Percentiles rank a stretch among this genome's conserved stretches.
These are phyloP conservation scores for Polyommatus icarus DNA, from an alignment of 2,888 invertebrate species.

Conservation along the genomic window DNA sequence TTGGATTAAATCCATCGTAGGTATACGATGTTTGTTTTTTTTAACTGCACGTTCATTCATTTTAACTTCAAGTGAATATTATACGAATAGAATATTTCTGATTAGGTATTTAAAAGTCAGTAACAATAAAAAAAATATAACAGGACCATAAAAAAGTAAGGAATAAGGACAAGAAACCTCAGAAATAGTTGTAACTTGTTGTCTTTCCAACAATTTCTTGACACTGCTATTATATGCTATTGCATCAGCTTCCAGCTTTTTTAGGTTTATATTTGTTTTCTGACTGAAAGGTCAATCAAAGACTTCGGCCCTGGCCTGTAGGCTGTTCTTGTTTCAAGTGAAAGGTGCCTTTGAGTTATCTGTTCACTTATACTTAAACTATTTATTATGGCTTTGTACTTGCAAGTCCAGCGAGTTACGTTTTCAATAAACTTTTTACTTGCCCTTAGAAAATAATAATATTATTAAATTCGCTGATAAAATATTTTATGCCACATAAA, in stretches of 20 bases:
- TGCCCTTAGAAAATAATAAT: not conserved
- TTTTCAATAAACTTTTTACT: not conserved
- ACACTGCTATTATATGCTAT: not conserved
- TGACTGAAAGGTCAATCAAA: slow-evolving; percentile 13
- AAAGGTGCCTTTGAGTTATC: slow-evolving; percentile 5
- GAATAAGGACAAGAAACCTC: no score
- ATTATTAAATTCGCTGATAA: not conserved
- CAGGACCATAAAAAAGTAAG: no score
- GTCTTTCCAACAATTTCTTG: not conserved
- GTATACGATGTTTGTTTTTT: no score
- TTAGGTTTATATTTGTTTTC: slow-evolving; percentile 2
- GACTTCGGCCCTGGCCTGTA: slow-evolving; percentile 2
- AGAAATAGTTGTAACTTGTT: not conserved
- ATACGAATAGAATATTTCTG: no score
- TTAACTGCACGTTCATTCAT: no score
- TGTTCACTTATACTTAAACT: slow-evolving; percentile 4
- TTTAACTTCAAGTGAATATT: no score
- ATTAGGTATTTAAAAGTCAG: no score
- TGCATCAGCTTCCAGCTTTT: slow-evolving; percentile 17
- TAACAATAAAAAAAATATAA: no score
- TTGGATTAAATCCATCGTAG: no score
- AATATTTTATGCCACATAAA: not conserved
- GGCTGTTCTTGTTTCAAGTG: slow-evolving; percentile 22
- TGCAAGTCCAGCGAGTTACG: not conserved
- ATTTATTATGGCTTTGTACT: not conserved